phyloP scores from a whole-genome alignment of 2,888 invertebrate species.

The Aquatica leii region DNA sequence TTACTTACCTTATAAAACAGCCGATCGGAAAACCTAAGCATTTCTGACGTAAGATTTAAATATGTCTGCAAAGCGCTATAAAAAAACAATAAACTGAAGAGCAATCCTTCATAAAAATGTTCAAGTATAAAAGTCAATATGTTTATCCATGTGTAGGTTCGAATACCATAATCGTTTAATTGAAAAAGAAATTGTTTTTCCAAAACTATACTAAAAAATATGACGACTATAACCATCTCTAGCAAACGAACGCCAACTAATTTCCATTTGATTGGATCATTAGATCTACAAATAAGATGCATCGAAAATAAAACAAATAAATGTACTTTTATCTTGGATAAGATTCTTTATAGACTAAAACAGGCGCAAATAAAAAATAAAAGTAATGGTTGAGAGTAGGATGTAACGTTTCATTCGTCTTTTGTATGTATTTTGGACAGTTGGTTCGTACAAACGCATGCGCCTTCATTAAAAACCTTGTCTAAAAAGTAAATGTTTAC shows the following conservation, averaged over 20 bases:
- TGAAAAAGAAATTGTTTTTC: neutral
- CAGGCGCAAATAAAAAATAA: conserved; percentile 7
- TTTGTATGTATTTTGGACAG: neutral
- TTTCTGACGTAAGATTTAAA: neutral
- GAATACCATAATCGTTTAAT: neutral
- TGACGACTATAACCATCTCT: neutral
- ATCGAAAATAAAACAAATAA: too few species aligned
- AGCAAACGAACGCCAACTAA: neutral
- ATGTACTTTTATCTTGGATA: conserved; percentile 11
- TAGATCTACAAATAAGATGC: neutral
- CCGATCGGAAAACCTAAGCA: conserved; percentile 12
- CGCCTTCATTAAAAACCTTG: neutral
- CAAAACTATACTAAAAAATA: neutral
- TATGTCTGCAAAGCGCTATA: neutral
- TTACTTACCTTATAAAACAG: conserved; percentile 14
- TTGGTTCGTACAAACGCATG: conserved; percentile 1
- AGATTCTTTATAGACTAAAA: neutral
- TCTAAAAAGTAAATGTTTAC: neutral
- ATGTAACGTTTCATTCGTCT: neutral
- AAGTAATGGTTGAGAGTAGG: conserved; percentile 2
- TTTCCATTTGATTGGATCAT: neutral
- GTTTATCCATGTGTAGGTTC: neutral
- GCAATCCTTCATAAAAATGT: neutral
- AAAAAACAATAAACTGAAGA: neutral
- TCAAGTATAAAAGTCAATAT: neutral